Percentiles rank a stretch among this genome's conserved stretches.
phyloP scores from a whole-genome alignment of 2,113 vertebrate species.

The Dissostichus mawsoni region DNA sequence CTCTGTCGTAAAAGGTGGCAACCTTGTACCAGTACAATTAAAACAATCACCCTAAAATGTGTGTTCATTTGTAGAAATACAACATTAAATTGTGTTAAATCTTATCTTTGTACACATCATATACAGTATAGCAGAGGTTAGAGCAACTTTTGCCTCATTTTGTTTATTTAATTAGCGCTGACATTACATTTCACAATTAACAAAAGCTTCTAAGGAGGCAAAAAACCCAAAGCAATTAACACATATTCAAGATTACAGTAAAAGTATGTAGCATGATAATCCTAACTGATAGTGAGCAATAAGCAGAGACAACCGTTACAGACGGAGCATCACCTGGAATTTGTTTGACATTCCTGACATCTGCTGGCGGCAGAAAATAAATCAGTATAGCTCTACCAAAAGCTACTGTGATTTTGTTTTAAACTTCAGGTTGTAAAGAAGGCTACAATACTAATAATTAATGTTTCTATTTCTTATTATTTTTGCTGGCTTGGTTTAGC shows the following conservation, averaged over 20 bases:
- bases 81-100: background rate
- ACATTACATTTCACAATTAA: background rate
- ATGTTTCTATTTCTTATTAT: accelerated
- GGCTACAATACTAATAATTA: background rate
- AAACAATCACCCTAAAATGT: background rate
- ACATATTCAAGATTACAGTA: background rate
- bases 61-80: background rate
- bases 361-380: constrained; percentile 55
- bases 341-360: constrained; percentile 61
- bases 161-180: background rate
- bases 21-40: background rate
- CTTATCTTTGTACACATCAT: background rate
- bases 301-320: background rate
- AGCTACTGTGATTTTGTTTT: background rate
- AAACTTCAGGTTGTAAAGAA: background rate
- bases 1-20: background rate
- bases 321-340: constrained; percentile 6
- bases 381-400: background rate
- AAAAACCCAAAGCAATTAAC: background rate
- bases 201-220: background rate
- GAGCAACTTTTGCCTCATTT: background rate
- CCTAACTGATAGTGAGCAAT: background rate
- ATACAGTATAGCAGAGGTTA: background rate
- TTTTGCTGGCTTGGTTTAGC: constrained; percentile 49
- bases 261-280: background rate